Evolutionary conservation across 2,797 vertebrate genomes (phyloP), one percentile per base, ranked within the genome.

Genomic region (Acridotheres tristis): DNA sequence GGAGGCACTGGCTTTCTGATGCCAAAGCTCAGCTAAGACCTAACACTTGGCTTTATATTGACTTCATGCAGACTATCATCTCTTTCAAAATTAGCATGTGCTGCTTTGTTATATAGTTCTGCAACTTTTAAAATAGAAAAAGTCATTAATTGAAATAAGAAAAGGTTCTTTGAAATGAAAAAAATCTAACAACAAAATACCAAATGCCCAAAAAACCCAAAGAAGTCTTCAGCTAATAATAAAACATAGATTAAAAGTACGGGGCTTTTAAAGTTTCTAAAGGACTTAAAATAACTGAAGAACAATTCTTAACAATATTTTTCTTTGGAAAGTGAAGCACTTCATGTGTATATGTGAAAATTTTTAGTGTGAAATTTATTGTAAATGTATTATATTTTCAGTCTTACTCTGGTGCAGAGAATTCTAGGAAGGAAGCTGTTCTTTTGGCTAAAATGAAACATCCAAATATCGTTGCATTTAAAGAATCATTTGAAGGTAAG

Each of bases 371-470:
- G 61, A 11, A 32, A 71, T 66, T 95, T 83, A 59, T 65, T 15
- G 57, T 90, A 65, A 48, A 40, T n/a, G 14, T 61, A 17, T 50
- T 91, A 9, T 67, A 45, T 94, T 97, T 97, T 68, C 83, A 99
- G 99, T 98, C 97, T 95, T 96, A 67, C 40, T 92, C 96, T 85
- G 98, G 96, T 90, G 63, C 88, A 89, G 97, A 98, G 87, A 97
- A 91, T 76, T 98, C 98, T 40, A 98, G 98, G 94, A 98, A 95
- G 83, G 99, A 99, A 97, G 99, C 98, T 19, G 54, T 98, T 94
- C 97, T 99, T 55, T 96, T 99, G 95, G 98, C 99, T 84, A 98
- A 96, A 97, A 99, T 99, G 99, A 99, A 98, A 48, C 99, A 99
- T 93, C 97, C 98, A 36, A 98, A 99, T 93, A 98, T 99, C 3